Evolutionary conservation across 2,113 vertebrate species (phyloP).

Genomic region (Steatornis caripensis): DNA sequence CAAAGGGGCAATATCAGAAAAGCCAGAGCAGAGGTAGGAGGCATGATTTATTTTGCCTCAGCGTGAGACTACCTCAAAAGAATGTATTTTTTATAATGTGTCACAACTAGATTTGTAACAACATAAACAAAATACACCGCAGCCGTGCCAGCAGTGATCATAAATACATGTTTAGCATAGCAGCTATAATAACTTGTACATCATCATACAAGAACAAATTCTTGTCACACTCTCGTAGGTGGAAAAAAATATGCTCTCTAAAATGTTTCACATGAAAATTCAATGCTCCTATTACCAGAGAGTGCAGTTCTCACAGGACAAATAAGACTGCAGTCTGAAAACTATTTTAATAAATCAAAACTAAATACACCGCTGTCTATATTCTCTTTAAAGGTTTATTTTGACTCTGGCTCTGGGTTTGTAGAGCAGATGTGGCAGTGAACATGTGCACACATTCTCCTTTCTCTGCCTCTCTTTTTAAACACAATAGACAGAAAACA

Average conservation of each 20-base stretch:
- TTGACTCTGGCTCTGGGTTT: neutral
- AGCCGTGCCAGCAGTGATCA: constrained; percentile 47
- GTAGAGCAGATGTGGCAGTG: neutral
- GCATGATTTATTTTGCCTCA: constrained; percentile 16
- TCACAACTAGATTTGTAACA: constrained; percentile 37
- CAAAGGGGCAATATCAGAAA: constrained; percentile 22
- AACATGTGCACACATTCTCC: neutral
- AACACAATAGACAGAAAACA: neutral
- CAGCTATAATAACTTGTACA: constrained; percentile 56
- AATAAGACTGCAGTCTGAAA: constrained; percentile 53
- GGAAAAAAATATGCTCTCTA: constrained; percentile 54
- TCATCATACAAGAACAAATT: constrained; percentile 41
- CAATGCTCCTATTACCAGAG: constrained; percentile 41
- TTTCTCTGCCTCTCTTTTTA: neutral
- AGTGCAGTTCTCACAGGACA: constrained; percentile 47
- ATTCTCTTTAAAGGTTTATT: constrained; percentile 40
- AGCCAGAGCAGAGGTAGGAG: neutral
- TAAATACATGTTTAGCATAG: constrained; percentile 63
- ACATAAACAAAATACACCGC: constrained; percentile 46
- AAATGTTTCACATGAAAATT: constrained; percentile 60
- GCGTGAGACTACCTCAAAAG: constrained; percentile 31
- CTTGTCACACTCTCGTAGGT: constrained; percentile 43
- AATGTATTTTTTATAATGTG: constrained; percentile 54
- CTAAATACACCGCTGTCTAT: constrained; percentile 19
- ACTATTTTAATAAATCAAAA: constrained; percentile 62